Conservation (phyloP, 35 echinoderm and acorn worm genomes). For the Holothuria glaberrima region DNA sequence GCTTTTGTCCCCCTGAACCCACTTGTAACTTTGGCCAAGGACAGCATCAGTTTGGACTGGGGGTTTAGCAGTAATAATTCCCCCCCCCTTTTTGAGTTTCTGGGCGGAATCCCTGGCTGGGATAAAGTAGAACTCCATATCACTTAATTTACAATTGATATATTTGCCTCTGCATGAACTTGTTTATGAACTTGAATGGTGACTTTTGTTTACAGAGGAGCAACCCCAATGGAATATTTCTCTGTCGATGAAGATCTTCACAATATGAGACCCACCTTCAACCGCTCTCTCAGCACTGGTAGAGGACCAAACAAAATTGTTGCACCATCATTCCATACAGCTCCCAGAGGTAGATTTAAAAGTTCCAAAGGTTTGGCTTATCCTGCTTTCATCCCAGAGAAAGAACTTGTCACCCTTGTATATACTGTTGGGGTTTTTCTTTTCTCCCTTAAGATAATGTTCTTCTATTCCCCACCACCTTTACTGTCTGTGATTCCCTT, state of each 20-base stretch:
- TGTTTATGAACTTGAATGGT: not conserved
- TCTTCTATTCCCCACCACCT: not conserved
- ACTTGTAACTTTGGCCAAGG: no score
- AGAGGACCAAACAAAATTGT: conserved; percentile 42
- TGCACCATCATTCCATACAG: conserved; percentile 42
- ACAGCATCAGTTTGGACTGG: no score
- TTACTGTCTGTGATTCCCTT: no score
- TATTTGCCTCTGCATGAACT: no score
- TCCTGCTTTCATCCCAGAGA: not conserved
- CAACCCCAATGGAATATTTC: conserved; percentile 84
- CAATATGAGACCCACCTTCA: conserved; percentile 59
- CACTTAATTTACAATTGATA: no score
- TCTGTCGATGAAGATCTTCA: conserved; percentile 55
- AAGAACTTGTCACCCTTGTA: not conserved
- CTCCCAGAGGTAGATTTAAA: conserved; percentile 8
- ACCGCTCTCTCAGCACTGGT: conserved; percentile 65
- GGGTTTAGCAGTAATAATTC: no score
- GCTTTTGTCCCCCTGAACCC: no score
- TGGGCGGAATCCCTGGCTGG: no score
- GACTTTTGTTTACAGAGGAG: conserved; percentile 65
- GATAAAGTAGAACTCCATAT: no score
- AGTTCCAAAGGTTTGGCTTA: not conserved
- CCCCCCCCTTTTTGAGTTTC: no score
- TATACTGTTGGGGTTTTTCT: no score
- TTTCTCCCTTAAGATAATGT: not conserved